phyloP scores from a whole-genome alignment of 2,797 vertebrate genomes.

The Platalea minor region DNA sequence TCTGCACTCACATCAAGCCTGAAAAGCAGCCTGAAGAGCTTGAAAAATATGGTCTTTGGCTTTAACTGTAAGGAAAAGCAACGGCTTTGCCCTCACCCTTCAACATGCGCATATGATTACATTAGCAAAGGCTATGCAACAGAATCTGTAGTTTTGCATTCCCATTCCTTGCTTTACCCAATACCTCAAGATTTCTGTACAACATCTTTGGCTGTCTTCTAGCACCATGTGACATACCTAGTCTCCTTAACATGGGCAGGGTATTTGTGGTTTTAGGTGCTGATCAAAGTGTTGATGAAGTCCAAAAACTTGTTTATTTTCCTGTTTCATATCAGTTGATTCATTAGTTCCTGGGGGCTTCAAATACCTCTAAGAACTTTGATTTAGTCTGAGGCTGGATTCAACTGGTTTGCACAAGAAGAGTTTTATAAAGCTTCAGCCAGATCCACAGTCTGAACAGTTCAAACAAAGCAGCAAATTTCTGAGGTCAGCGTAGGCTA shows the following conservation, averaged over 20 bases:
- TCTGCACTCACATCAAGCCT: neutral
- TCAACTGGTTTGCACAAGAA: neutral
- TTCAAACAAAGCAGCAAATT: neutral
- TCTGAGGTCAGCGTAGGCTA: neutral
- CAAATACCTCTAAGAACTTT: neutral
- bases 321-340: neutral
- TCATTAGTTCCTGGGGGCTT: neutral
- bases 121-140: neutral
- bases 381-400: neutral
- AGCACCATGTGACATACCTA: accelerated
- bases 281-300: neutral
- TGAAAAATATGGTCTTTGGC: neutral
- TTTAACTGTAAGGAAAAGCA: neutral
- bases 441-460: neutral
- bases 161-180: neutral
- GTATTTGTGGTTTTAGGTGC: neutral
- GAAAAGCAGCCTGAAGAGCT: neutral
- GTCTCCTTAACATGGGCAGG: neutral
- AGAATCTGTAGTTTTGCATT: neutral
- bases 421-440: neutral
- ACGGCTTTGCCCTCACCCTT: neutral
- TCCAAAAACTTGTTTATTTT: neutral
- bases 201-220: neutral
- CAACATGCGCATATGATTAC: accelerated
- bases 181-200: neutral